phyloP scores from a whole-genome alignment of 2,888 invertebrate genomes.

The Andricus quercusramuli region DNA sequence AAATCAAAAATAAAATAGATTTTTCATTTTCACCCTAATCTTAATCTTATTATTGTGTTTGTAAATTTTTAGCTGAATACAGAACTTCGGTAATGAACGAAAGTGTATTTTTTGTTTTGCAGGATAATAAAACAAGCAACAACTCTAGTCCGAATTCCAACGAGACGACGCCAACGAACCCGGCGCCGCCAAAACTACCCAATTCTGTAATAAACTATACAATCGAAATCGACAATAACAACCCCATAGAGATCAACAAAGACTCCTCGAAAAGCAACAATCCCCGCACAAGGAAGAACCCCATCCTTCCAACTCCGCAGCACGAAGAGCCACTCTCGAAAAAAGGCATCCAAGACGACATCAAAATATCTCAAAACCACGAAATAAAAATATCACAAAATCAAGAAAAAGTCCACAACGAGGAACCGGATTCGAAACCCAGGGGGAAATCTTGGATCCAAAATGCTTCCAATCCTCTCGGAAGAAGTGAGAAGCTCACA shows the following conservation, averaged over 20 bases:
- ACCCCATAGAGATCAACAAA: conserved; percentile 55
- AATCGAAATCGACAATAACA: conserved; percentile 12
- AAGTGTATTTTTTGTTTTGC: not conserved
- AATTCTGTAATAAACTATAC: conserved; percentile 55
- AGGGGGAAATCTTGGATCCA: not conserved
- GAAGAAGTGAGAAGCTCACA: conserved; percentile 48
- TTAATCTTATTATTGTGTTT: too few relatives aligned
- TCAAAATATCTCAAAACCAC: not conserved
- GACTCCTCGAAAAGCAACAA: conserved; percentile 59
- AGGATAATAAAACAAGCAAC: conserved; percentile 47
- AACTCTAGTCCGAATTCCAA: conserved; percentile 63
- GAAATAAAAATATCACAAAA: conserved; percentile 15
- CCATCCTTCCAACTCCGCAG: not conserved
- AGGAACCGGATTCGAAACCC: not conserved
- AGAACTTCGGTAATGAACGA: not conserved
- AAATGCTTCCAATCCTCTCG: conserved; percentile 37
- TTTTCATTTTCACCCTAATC: not conserved
- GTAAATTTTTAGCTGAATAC: too few relatives aligned
- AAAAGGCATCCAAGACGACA: conserved; percentile 1
- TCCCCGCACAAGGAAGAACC: conserved; percentile 12
- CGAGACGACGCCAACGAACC: conserved; percentile 57
- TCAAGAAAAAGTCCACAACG: not conserved
- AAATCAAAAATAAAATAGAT: too few relatives aligned
- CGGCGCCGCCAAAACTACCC: conserved; percentile 58
- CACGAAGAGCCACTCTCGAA: not conserved